These are phyloP conservation scores for Eubasilissa splendida DNA, from an alignment of 2,888 invertebrate species.

Conservation along the genomic window DNA sequence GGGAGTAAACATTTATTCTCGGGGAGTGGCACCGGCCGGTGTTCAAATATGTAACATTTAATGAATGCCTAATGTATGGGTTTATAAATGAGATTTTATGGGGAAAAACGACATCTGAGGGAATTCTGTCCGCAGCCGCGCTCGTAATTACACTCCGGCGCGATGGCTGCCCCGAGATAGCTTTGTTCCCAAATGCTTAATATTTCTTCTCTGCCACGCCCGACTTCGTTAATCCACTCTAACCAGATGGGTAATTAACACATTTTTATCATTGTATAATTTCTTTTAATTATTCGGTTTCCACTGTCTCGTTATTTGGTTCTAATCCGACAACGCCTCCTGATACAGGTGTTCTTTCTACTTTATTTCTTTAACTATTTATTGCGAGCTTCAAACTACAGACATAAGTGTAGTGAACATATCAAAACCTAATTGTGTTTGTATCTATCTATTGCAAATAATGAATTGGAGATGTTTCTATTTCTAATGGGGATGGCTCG, in stretches of 20 bases:
- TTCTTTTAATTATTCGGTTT: background rate
- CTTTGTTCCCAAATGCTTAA: slow-evolving; percentile 16
- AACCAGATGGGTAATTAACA: slow-evolving; percentile 28
- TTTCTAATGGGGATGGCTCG: too few relatives aligned
- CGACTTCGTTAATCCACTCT: slow-evolving; percentile 19
- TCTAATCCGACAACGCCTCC: too few relatives aligned
- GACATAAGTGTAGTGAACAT: too few relatives aligned
- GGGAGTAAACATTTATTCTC: slow-evolving; percentile 37
- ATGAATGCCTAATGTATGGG: slow-evolving; percentile 31
- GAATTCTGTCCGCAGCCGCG: background rate
- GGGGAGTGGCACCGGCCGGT: slow-evolving; percentile 23
- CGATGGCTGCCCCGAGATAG: slow-evolving; percentile 14
- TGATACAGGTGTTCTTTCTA: too few relatives aligned
- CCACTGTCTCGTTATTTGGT: too few relatives aligned
- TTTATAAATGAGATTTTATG: slow-evolving; percentile 33
- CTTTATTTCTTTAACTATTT: too few relatives aligned
- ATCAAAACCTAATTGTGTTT: too few relatives aligned
- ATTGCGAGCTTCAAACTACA: too few relatives aligned
- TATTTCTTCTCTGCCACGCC: slow-evolving; percentile 11
- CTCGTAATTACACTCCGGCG: background rate
- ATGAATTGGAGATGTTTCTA: too few relatives aligned
- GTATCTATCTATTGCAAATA: too few relatives aligned
- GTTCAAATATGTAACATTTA: slow-evolving; percentile 30
- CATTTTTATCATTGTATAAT: slow-evolving; percentile 21
- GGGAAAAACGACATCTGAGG: slow-evolving; percentile 35